Evolutionary conservation across 1,140 invertebrate species (phyloP).

Genomic region (Muscidifurax raptorellus): DNA sequence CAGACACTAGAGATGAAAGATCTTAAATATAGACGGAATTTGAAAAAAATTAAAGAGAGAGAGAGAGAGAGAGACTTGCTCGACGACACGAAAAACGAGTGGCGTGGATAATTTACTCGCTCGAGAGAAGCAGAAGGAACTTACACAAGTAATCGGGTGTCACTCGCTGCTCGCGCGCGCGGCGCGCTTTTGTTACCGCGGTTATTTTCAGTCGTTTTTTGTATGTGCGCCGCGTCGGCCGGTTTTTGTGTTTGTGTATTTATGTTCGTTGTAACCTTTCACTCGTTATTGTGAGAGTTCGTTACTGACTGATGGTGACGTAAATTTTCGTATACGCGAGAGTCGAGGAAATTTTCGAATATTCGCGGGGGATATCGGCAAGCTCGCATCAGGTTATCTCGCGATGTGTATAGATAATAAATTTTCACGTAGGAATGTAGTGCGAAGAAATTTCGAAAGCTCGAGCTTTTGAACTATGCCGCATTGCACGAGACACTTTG

Average conservation of each 20-base stretch:
- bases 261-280: background rate
- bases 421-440: too few relatives aligned
- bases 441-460: too few relatives aligned
- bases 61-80: too few relatives aligned
- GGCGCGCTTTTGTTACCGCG: background rate
- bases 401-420: too few relatives aligned
- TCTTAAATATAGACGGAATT: background rate
- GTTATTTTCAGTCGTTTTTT: background rate
- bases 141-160: background rate
- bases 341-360: too few relatives aligned
- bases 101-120: background rate
- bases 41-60: too few relatives aligned
- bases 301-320: too few relatives aligned
- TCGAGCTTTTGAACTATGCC: conserved; percentile 55
- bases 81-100: background rate
- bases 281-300: background rate
- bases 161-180: background rate
- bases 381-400: background rate
- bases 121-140: too few relatives aligned
- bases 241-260: background rate
- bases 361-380: too few relatives aligned
- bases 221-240: too few relatives aligned
- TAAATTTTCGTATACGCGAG: too few relatives aligned
- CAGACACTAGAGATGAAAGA: background rate
- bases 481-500: conserved; percentile 60